Evolutionary conservation across 2,888 invertebrate genomes (phyloP), one percentile per base, ranked within the genome.

Genomic region (Lithophane leautieri): DNA sequence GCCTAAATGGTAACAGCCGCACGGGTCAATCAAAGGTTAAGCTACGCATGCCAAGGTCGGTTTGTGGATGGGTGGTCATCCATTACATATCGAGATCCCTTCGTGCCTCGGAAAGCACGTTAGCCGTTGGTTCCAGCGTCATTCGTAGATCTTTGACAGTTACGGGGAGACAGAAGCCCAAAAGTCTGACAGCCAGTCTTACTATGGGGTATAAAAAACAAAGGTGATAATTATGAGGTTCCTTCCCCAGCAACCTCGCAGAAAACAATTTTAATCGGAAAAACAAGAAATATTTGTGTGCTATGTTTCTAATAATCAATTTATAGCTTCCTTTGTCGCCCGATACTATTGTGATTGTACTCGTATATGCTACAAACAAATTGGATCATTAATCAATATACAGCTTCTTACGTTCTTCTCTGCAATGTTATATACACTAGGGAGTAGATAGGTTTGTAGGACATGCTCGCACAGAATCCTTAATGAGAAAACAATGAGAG

Each of bases 401-500:
- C 58, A 47, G 40, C 47, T 60, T 66, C 78, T 78, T 42, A 28
- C 14, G 60, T 42, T 28, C n/a, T 11, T 58, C 60, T 66, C 54
- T 42, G n/a, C 9, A 8, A 34, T 54, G 73, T 42, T 73, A 80
- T 73, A 73, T 54, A 66, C 65, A 80, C 54, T 56, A 42, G 34
- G 78, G 9, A 44, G 25, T 12, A 69, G 16, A 28, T 34, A 69
- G 16, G 47, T 34, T n/a, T 22, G 74, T 58, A 14, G 52, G 52
- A 54, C 52, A 54, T 42, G 65, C 28, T 42, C 47, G 60, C n/a
- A 28, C 73, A 12, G 78, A 78, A 61, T 80, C 28, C 65, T 34
- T 77, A 61, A 78, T 80, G 80, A 80, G 47, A 28, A 42, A 61
- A 78, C 54, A 80, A 80, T 61, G 54, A 16, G 22, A 34, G 74